Conservation (phyloP, 2,888 invertebrate species). For the Sminthurinus aureus region DNA sequence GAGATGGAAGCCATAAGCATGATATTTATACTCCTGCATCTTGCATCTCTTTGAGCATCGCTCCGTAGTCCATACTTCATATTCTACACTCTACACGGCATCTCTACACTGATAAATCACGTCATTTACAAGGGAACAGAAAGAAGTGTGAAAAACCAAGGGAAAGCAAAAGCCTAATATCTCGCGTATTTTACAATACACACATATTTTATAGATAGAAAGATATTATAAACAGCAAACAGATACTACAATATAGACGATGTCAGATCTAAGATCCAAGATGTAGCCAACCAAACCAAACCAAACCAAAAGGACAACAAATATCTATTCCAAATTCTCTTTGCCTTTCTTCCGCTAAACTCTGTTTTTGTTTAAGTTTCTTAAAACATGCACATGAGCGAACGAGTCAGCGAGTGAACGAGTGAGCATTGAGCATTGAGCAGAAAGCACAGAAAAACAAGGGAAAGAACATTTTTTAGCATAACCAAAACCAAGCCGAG, state of each 20-base stretch:
- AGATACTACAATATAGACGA: neutral
- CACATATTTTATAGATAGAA: neutral
- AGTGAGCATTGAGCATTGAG: too few relatives aligned
- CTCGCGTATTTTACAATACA: neutral
- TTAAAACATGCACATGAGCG: neutral
- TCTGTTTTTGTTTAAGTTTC: neutral
- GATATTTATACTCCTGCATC: neutral
- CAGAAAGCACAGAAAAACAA: neutral
- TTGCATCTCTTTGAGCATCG: constrained; percentile 32
- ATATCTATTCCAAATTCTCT: neutral
- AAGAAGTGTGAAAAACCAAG: constrained; percentile 45
- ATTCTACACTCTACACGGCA: constrained; percentile 2
- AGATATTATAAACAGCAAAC: neutral
- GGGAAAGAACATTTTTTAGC: too few relatives aligned
- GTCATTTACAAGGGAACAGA: constrained; percentile 49
- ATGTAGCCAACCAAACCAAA: neutral
- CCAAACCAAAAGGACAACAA: neutral
- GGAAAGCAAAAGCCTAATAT: constrained; percentile 31
- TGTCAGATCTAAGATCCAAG: too few relatives aligned
- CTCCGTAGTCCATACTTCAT: neutral
- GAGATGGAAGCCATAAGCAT: constrained; percentile 48
- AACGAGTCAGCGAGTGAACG: too few relatives aligned
- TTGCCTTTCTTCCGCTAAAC: constrained; percentile 21
- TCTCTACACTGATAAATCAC: constrained; percentile 57
- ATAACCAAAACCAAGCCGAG: too few relatives aligned